Conservation (phyloP, 2,797 vertebrate species). For the Setipinna tenuifilis region DNA sequence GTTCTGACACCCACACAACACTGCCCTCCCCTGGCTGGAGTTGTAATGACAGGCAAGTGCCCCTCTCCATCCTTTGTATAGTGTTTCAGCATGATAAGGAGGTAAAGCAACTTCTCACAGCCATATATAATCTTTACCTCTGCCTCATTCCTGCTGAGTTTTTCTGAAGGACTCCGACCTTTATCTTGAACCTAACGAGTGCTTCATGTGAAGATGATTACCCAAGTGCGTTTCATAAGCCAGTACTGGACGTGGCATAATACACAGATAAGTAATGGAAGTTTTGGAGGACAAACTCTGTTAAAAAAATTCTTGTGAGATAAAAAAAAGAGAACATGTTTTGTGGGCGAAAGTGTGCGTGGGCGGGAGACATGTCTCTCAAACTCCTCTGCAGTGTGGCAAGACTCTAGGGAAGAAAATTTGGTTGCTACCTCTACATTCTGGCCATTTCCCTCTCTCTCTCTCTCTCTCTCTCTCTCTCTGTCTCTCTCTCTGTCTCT, state of each 20-base stretch:
- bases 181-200: not conserved
- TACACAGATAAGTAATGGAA: not conserved
- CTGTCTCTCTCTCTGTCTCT: not conserved
- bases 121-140: not conserved
- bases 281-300: not conserved
- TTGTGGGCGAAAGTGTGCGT: not conserved
- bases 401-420: not conserved
- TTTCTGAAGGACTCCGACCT: no score
- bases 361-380: not conserved
- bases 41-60: not conserved
- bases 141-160: not conserved
- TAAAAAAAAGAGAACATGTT: not conserved
- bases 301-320: not conserved
- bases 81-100: not conserved
- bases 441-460: not conserved
- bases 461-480: no score
- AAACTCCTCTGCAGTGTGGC: not conserved
- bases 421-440: not conserved
- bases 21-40: constrained; percentile 12
- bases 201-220: not conserved
- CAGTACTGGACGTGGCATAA: not conserved
- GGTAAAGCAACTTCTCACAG: no score
- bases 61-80: not conserved
- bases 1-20: constrained; percentile 2
- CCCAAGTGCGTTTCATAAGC: not conserved